Percentiles rank a stretch among this genome's conserved stretches.
These are phyloP conservation scores for Halictus quadricinctus DNA, from an alignment of 2,888 invertebrate genomes.

Conservation along the genomic window DNA sequence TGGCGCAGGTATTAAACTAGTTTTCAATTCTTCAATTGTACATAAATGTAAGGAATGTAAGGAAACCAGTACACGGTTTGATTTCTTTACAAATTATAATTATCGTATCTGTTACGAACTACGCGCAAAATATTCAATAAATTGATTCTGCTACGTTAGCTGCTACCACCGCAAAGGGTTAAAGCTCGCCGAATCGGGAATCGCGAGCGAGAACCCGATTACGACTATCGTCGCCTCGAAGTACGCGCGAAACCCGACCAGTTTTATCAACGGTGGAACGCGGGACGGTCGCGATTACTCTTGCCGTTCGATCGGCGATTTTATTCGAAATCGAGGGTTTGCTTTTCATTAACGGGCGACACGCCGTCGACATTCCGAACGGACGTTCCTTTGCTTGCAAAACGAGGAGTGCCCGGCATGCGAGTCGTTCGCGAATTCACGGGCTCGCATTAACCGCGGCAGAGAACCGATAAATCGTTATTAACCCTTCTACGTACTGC, in stretches of 20 bases:
- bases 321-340: slow-evolving; percentile 15
- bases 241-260: slow-evolving; percentile 16
- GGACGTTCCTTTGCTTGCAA: slow-evolving; percentile 1
- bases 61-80: too few species aligned
- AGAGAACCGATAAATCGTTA: background rate
- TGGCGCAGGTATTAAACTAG: too few species aligned
- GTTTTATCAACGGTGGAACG: slow-evolving; percentile 11
- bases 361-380: slow-evolving; percentile 19
- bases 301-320: slow-evolving; percentile 19
- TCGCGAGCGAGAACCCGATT: slow-evolving; percentile 1
- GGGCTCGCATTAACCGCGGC: background rate
- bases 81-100: too few species aligned
- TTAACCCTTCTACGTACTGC: background rate
- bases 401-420: slow-evolving; percentile 7
- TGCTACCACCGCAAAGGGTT: background rate
- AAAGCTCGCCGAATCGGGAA: slow-evolving; percentile 3
- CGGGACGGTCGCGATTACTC: slow-evolving; percentile 15
- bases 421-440: background rate
- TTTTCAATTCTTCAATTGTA: too few species aligned
- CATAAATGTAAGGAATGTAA: too few species aligned
- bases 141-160: background rate
- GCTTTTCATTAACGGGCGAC: slow-evolving; percentile 26
- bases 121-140: too few species aligned
- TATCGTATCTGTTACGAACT: too few species aligned
- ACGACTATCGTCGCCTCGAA: slow-evolving; percentile 12